These are phyloP conservation scores for Exephanes ischioxanthus DNA, from an alignment of 2,888 invertebrate genomes.

Conservation along the genomic window DNA sequence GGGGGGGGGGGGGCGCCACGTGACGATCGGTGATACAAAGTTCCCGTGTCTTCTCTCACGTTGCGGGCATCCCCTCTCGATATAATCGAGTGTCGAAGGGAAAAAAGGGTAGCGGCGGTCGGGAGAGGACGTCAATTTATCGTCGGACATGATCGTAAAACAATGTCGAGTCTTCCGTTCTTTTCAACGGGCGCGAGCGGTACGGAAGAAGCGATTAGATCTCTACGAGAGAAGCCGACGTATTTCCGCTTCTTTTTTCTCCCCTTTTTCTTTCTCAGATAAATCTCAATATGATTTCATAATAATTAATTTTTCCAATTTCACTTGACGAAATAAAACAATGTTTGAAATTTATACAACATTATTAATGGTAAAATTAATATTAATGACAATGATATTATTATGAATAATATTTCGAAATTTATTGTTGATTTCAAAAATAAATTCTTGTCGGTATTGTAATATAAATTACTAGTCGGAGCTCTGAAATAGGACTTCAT, in stretches of 20 bases:
- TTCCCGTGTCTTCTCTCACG: constrained; percentile 17
- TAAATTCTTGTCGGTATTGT: too few species aligned
- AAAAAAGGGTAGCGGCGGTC: constrained; percentile 19
- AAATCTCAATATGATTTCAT: background rate
- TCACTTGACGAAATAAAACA: too few species aligned
- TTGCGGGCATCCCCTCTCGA: constrained; percentile 12
- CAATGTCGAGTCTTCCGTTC: constrained; percentile 35
- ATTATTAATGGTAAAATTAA: too few species aligned
- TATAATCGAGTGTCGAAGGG: constrained; percentile 29
- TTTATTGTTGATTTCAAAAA: too few species aligned
- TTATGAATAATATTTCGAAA: too few species aligned
- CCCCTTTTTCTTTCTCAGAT: background rate
- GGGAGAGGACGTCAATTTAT: constrained; percentile 53
- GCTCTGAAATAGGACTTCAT: too few species aligned
- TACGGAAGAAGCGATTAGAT: constrained; percentile 44
- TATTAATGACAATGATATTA: too few species aligned
- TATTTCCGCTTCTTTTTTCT: background rate
- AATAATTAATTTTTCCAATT: too few species aligned
- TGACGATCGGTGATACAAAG: constrained; percentile 36
- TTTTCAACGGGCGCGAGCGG: constrained; percentile 3
- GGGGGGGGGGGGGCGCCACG: constrained; percentile 27
- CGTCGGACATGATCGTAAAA: constrained; percentile 60
- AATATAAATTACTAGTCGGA: too few species aligned
- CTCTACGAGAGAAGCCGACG: constrained; percentile 6
- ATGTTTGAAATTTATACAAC: too few species aligned